Percentiles rank a stretch among this genome's conserved stretches.
phyloP scores from a whole-genome alignment of 2,888 invertebrate genomes.

The Hemithea aestivaria region DNA sequence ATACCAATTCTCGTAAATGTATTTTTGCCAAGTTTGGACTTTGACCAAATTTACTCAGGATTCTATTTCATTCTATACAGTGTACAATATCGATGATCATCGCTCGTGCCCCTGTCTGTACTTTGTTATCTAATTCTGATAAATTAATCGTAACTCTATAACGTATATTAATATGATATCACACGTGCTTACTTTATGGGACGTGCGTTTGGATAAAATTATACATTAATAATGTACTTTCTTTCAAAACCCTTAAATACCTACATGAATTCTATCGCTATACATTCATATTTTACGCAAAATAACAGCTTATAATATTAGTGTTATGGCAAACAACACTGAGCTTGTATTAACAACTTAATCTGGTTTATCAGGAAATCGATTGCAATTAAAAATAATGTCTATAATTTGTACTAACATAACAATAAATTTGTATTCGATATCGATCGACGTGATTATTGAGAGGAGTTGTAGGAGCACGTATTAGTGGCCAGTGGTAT shows the following conservation, averaged over 20 bases:
- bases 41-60: no score
- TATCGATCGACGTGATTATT: slow-evolving; percentile 10
- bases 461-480: slow-evolving; percentile 37
- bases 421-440: background rate
- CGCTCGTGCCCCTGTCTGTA: slow-evolving; percentile 20
- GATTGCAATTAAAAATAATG: no score
- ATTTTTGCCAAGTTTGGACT: slow-evolving; percentile 5
- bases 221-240: no score
- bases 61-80: no score
- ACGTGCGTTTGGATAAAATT: slow-evolving; percentile 20
- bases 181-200: slow-evolving; percentile 26
- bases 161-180: slow-evolving; percentile 9
- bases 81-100: background rate
- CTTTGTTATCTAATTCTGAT: slow-evolving; percentile 22
- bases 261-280: no score
- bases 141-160: slow-evolving; percentile 20
- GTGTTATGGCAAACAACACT: no score
- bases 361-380: slow-evolving; percentile 3
- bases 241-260: background rate
- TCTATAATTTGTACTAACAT: no score
- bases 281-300: slow-evolving; percentile 3
- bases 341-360: no score
- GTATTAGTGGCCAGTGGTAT: slow-evolving; percentile 33
- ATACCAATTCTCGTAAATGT: slow-evolving; percentile 7
- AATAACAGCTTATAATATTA: no score